A percentile compares a stretch with the other conserved stretches of the same genome.
phyloP scores from a whole-genome alignment of 2,113 vertebrate genomes.

The Rhadina sibilatrix region DNA sequence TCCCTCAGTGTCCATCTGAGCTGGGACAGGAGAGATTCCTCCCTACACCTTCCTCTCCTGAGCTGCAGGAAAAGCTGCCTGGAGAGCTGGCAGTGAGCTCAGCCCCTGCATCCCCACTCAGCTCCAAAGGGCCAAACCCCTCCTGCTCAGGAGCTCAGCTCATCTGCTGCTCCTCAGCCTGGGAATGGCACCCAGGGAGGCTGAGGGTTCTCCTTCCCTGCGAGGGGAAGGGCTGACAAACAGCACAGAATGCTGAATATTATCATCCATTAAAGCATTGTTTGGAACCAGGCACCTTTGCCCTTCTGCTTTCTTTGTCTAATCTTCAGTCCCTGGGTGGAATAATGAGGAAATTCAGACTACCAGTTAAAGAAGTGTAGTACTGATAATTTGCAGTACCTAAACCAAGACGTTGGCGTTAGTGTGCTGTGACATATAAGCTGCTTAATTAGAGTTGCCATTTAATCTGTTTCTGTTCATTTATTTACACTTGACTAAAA shows the following conservation, averaged over 20 bases:
- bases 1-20: neutral
- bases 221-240: neutral
- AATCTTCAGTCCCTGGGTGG: neutral
- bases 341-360: conserved; percentile 32
- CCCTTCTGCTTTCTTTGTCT: neutral
- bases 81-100: neutral
- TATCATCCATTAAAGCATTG: neutral
- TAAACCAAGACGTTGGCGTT: conserved; percentile 32
- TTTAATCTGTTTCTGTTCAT: conserved; percentile 62
- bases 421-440: conserved; percentile 40
- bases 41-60: neutral
- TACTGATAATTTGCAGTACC: conserved; percentile 40
- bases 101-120: neutral
- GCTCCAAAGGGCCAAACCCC: neutral
- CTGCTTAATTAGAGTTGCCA: conserved; percentile 51
- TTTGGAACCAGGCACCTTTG: neutral
- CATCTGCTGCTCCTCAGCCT: neutral
- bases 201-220: neutral
- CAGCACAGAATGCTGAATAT: neutral
- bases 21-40: neutral
- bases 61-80: neutral
- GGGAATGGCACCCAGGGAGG: neutral
- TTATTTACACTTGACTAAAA: conserved; percentile 46
- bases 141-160: neutral
- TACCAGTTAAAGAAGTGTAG: conserved; percentile 3